Base-by-base conservation (phyloP, 2,113 vertebrate species). In the Albula glossodonta region DNA sequence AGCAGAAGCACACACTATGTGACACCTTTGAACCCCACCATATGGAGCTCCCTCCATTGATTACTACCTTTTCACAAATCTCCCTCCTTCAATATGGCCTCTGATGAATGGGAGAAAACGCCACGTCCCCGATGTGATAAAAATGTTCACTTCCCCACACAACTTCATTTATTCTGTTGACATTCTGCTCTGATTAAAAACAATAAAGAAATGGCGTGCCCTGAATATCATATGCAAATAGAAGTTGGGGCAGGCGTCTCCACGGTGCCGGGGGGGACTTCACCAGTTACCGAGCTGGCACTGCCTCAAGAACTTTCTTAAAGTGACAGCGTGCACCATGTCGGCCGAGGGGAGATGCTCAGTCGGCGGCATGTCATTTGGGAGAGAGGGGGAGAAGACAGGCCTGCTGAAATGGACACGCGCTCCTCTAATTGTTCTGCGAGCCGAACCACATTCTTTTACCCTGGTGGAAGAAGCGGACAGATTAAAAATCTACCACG, bases 81-180 rank as follows among this genome's bases (percentile, higher is more conserved):
- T 97, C 96, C 94, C 97, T 98, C 96, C 97, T 96, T 98, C 97
- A 99, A 98, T 98, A 99, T 98, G 98, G 97, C 97, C 97, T 93
- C 96, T 99, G 97, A 99, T 98, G 99, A 99, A 99, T 98, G 96
- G 97, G 95, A 96, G 96, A 96, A 97, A 97, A 96, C 95, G 96
- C 31, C 97, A 96, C 97, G 97, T 97, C 97, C 96, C 96, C 95
- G 94, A 98, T 97, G 97, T 97, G 97, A 99, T 99, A 97, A 98
- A 98, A 98, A 5, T 98, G 98, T 97, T 97, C 97, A 98, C 98
- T 98, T 97, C 95, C 95, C 96, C 95, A 96, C 94, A 96, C 97
- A 99, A 98, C 97, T 98, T 99, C 97, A 99, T 99, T 99, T 99
- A 98, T 99, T 99, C 97, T 98, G 97, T 99, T 99, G 98, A 99